phyloP scores from a whole-genome alignment of 2,888 invertebrate genomes.

The Priocnemis perturbator region DNA sequence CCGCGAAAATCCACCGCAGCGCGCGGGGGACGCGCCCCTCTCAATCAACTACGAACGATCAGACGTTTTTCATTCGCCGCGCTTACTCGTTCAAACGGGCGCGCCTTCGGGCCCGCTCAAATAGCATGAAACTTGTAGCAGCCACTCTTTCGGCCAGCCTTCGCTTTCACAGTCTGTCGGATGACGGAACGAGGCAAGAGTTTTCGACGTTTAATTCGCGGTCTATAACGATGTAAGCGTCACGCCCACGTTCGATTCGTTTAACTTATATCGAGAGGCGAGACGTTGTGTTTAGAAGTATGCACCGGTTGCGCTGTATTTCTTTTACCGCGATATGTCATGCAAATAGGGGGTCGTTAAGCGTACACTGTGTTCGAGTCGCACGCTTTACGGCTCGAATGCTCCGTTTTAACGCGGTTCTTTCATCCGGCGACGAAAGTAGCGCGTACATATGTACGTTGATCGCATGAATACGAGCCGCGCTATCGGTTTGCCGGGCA shows the following conservation, averaged over 20 bases:
- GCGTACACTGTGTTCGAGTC: constrained; percentile 24
- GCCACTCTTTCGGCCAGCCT: no score
- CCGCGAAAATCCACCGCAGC: constrained; percentile 46
- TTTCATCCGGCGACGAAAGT: no score
- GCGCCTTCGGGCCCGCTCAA: constrained; percentile 5
- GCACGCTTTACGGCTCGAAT: constrained; percentile 3
- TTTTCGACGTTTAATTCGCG: no score
- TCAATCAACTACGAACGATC: constrained; percentile 63
- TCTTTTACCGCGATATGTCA: constrained; percentile 25
- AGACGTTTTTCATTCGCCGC: constrained; percentile 52
- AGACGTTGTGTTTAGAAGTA: no score
- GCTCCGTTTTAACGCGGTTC: constrained; percentile 17
- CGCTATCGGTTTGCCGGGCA: neutral
- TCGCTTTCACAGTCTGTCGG: no score
- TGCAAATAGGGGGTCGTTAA: constrained; percentile 39
- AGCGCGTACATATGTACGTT: no score
- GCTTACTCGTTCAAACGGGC: constrained; percentile 5
- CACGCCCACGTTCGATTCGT: no score
- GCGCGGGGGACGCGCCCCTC: constrained; percentile 45
- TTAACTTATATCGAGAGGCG: no score
- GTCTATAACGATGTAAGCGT: no score
- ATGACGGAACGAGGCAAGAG: no score
- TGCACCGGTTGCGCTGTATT: constrained; percentile 36
- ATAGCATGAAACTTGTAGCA: neutral
- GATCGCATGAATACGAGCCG: neutral